Evolutionary conservation across 2,113 vertebrate species (phyloP).

Genomic region (Protobothrops mucrosquamatus): DNA sequence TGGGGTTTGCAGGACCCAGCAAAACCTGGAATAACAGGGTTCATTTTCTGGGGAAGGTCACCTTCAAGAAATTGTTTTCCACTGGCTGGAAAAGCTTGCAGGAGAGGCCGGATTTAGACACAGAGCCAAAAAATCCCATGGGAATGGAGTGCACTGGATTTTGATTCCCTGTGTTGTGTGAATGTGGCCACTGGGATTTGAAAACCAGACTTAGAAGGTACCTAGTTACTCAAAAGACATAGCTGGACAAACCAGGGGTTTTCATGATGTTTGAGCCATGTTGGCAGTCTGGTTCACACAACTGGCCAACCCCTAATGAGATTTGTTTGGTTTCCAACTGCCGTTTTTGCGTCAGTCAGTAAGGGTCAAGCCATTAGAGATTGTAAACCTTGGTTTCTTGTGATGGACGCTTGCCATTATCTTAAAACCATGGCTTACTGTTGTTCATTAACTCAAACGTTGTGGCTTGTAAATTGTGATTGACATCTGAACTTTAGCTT

Average conservation of each 20-base stretch:
- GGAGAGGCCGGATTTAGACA: background rate
- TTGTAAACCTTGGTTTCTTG: background rate
- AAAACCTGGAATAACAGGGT: background rate
- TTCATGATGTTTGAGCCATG: background rate
- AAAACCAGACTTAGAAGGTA: background rate
- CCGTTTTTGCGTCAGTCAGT: background rate
- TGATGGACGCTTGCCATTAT: background rate
- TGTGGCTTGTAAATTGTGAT: background rate
- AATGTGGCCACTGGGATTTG: background rate
- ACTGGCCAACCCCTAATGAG: background rate
- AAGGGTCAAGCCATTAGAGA: background rate
- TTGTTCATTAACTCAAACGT: background rate
- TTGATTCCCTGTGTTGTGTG: background rate
- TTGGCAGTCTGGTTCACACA: background rate
- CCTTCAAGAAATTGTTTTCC: background rate
- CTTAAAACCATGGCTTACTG: background rate
- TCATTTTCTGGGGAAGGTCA: background rate
- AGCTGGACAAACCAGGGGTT: background rate
- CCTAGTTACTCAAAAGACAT: background rate
- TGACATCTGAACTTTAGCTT: background rate
- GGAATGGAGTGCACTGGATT: background rate
- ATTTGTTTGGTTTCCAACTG: background rate
- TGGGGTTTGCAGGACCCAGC: too few species aligned
- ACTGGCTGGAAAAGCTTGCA: background rate
- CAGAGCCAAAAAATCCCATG: background rate